Evolutionary conservation across 2,113 vertebrate species (phyloP).

Genomic region (Epinephelus fuscoguttatus): DNA sequence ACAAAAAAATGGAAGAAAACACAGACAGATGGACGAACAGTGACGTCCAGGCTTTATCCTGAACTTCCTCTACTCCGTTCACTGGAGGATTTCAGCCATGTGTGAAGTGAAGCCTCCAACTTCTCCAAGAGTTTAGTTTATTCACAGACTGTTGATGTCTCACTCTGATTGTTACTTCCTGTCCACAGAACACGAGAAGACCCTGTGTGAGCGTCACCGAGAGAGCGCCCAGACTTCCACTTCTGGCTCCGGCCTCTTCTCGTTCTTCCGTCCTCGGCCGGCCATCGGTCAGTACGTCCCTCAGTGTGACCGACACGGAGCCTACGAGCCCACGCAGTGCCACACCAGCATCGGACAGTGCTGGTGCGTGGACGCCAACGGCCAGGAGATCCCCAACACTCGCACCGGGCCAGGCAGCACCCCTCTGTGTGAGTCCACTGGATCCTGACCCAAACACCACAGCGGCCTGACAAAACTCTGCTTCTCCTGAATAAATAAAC

Average conservation of each 20-base stretch:
- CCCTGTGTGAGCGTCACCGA: conserved; percentile 87
- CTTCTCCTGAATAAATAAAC: background rate
- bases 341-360: conserved; percentile 86
- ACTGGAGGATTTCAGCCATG: too few species aligned
- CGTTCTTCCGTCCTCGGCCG: conserved; percentile 67
- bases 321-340: conserved; percentile 89
- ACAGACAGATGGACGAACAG: too few species aligned
- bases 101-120: too few species aligned
- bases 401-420: conserved; percentile 80
- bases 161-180: background rate
- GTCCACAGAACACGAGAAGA: conserved; percentile 84
- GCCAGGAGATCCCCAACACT: conserved; percentile 89
- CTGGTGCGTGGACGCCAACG: conserved; percentile 91
- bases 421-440: conserved; percentile 88
- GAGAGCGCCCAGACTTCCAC: conserved; percentile 71
- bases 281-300: conserved; percentile 81
- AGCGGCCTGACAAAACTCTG: too few species aligned
- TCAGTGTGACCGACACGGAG: conserved; percentile 87
- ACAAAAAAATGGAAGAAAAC: too few species aligned
- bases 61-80: too few species aligned
- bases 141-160: background rate
- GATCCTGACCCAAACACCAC: background rate
- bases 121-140: too few species aligned
- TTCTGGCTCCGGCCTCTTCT: conserved; percentile 13
- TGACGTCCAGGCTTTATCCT: too few species aligned